phyloP scores from a whole-genome alignment of 2,113 vertebrate genomes.

The Eudyptes chrysolophus region DNA sequence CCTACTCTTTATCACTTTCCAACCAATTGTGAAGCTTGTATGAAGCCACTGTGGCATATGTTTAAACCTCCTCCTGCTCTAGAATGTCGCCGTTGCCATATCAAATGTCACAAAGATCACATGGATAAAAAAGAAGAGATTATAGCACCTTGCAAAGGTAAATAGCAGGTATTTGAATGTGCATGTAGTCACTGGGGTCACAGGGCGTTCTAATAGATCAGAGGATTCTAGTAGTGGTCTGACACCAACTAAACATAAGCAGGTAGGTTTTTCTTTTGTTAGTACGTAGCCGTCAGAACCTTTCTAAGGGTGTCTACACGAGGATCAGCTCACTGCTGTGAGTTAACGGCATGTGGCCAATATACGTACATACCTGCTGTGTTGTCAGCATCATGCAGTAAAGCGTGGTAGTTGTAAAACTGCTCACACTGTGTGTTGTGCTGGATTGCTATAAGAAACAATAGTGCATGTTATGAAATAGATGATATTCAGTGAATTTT shows the following conservation, averaged over 20 bases:
- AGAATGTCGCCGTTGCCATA: slow-evolving; percentile 97
- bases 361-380: fast-evolving
- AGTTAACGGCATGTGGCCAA: neutral
- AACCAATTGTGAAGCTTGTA: slow-evolving; percentile 97
- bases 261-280: neutral
- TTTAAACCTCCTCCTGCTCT: slow-evolving; percentile 98
- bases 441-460: fast-evolving
- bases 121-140: slow-evolving; percentile 99
- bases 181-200: neutral
- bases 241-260: neutral
- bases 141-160: slow-evolving; percentile 96
- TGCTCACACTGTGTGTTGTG: neutral
- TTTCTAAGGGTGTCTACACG: neutral
- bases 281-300: fast-evolving
- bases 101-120: slow-evolving; percentile 99
- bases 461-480: neutral
- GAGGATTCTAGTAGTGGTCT: neutral
- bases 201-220: neutral
- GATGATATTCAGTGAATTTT: neutral
- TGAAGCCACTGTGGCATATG: slow-evolving; percentile 99
- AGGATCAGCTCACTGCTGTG: neutral
- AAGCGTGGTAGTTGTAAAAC: fast-evolving
- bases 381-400: neutral
- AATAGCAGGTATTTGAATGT: neutral
- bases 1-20: slow-evolving; percentile 98